These are phyloP conservation scores for Uropetala carovei DNA, from an alignment of 2,888 invertebrate species.

Conservation along the genomic window DNA sequence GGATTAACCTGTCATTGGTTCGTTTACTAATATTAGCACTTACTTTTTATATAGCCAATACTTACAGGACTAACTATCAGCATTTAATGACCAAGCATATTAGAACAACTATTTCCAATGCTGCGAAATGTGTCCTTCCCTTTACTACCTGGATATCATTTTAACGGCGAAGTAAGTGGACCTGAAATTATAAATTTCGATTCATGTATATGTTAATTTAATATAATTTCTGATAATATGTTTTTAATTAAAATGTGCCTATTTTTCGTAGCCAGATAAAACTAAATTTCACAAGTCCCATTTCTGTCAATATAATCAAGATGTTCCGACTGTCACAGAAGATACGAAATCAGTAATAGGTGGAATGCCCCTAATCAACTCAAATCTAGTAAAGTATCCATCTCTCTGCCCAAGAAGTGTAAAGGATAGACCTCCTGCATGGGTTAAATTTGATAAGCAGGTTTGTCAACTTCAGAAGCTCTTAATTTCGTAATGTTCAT, in stretches of 20 bases:
- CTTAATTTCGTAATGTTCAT: background rate
- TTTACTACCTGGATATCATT: slow-evolving; percentile 84
- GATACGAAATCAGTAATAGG: slow-evolving; percentile 80
- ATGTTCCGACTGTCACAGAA: slow-evolving; percentile 81
- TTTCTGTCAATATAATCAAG: slow-evolving; percentile 79
- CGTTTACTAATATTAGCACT: background rate
- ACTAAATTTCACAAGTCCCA: slow-evolving; percentile 81
- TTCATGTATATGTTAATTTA: background rate
- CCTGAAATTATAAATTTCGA: background rate
- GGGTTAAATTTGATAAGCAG: slow-evolving; percentile 93
- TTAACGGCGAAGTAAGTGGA: slow-evolving; percentile 81
- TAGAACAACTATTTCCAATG: slow-evolving; percentile 72
- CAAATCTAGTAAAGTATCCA: slow-evolving; percentile 78
- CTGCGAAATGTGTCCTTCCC: slow-evolving; percentile 83
- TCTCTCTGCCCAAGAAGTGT: slow-evolving; percentile 86
- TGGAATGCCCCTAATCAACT: slow-evolving; percentile 77
- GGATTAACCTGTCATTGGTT: background rate
- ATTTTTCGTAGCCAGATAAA: slow-evolving; percentile 78
- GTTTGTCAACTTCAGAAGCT: slow-evolving; percentile 74
- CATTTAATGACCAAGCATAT: background rate
- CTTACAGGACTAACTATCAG: background rate
- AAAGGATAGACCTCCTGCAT: slow-evolving; percentile 86
- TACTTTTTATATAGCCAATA: background rate
- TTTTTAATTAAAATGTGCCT: background rate
- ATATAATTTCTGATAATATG: slow-evolving; percentile 1